Base-by-base conservation (phyloP, 2,888 invertebrate species). In the Iphiclides podalirius region DNA sequence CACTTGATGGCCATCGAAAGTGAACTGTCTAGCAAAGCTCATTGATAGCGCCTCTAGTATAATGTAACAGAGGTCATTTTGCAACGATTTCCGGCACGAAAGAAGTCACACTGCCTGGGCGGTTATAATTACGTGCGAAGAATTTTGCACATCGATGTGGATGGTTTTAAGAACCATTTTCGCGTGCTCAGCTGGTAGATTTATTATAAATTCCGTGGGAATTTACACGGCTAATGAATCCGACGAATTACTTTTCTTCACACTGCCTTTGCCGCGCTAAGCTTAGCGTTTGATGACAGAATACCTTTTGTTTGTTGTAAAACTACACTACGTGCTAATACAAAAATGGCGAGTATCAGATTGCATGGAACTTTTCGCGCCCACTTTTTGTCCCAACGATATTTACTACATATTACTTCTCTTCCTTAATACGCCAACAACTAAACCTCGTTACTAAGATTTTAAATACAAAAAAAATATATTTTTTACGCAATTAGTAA, bases 201-300 rank as follows among this genome's bases (percentile, higher is more conserved):
- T 28, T 20, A 36, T 9, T 26, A 35, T 28, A 31, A 51, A 45
- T 49, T 40, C 43, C 53, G 52, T 52, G 55, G 45, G 47, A 57
- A 53, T 54, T n/a, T 52, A 55, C 26, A 47, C 42, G 38, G 44
- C 11, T 47, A 53, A 52, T 47, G 52, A 52, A 40, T 50, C 39
- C 52, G 42, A 53, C 53, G 49, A 39, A 11, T 13, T n/a, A 23
- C 37, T 44, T 37, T 49, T 44, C 33, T 39, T 28, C 16, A 35
- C 38, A 23, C 17, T 26, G 11, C 8, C 26, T 34, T 38, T 37
- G 31, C 11, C 37, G 38, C 42, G 31, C 15, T 13, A 48, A 23
- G n/a, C n/a, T n/a, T n/a, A n/a, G n/a, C n/a, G n/a, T n/a, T 12
- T 37, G 31, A 31, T 20, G 16, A 16, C 17, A 31, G 17, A 20